These are phyloP conservation scores for Sceloporus undulatus DNA, from an alignment of 2,113 vertebrate species.

Conservation along the genomic window DNA sequence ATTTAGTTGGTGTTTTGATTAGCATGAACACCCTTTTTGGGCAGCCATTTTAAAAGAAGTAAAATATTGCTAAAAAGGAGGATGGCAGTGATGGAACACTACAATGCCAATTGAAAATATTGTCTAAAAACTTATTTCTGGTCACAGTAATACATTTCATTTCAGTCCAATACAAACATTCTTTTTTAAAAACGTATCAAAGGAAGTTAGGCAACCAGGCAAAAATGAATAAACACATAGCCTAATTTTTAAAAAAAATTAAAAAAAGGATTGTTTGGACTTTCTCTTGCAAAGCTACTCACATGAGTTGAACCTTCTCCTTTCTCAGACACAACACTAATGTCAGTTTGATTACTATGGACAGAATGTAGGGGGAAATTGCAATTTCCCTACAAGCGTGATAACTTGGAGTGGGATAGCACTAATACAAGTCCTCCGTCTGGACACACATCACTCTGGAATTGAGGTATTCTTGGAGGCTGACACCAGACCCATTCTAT, in stretches of 20 bases:
- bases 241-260: neutral
- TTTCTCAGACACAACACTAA: neutral
- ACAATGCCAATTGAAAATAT: neutral
- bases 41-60: neutral
- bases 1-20: neutral
- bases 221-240: neutral
- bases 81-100: neutral
- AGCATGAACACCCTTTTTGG: neutral
- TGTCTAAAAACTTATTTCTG: neutral
- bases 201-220: neutral
- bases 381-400: neutral
- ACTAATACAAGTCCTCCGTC: too few relatives aligned
- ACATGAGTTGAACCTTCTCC: neutral
- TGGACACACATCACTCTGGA: neutral
- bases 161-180: neutral
- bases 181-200: neutral
- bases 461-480: neutral
- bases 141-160: neutral
- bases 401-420: neutral
- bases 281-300: neutral
- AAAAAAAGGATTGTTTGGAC: neutral
- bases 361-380: neutral
- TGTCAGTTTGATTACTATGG: neutral
- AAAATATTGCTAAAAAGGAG: neutral
- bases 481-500: neutral